Conservation (phyloP, 2,797 vertebrate species). For the Myoxocephalus aenaeus region DNA sequence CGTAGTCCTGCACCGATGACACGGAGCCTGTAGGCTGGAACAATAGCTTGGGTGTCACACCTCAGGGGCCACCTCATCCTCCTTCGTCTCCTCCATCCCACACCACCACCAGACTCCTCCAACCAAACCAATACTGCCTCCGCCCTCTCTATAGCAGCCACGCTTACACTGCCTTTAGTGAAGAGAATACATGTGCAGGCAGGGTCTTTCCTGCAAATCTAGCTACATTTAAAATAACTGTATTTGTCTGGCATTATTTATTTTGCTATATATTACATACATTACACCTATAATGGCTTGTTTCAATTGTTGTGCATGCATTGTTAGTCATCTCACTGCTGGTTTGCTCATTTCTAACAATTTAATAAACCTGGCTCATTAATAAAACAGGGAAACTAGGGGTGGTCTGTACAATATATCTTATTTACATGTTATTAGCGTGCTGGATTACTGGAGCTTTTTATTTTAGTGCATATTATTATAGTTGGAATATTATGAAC, state of each 20-base stretch:
- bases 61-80: constrained; percentile 21
- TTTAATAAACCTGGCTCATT: constrained; percentile 8
- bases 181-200: neutral
- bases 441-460: constrained; percentile 39
- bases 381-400: constrained; percentile 1
- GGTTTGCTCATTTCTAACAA: constrained; percentile 5
- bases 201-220: neutral
- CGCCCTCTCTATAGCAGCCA: neutral
- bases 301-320: neutral
- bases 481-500: constrained; percentile 17
- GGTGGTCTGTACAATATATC: neutral
- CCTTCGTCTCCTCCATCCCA: constrained; percentile 4
- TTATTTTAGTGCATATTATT: constrained; percentile 11
- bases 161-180: constrained; percentile 8
- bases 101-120: constrained; percentile 25
- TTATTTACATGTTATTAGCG: constrained; percentile 1
- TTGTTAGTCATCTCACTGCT: neutral
- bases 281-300: neutral
- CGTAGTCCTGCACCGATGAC: constrained; percentile 65
- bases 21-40: constrained; percentile 73
- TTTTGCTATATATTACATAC: neutral
- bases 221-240: neutral
- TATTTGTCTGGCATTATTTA: neutral
- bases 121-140: constrained; percentile 25
- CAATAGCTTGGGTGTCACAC: constrained; percentile 70